Conservation (phyloP, 2,113 vertebrate genomes). For the Columba janthina region DNA sequence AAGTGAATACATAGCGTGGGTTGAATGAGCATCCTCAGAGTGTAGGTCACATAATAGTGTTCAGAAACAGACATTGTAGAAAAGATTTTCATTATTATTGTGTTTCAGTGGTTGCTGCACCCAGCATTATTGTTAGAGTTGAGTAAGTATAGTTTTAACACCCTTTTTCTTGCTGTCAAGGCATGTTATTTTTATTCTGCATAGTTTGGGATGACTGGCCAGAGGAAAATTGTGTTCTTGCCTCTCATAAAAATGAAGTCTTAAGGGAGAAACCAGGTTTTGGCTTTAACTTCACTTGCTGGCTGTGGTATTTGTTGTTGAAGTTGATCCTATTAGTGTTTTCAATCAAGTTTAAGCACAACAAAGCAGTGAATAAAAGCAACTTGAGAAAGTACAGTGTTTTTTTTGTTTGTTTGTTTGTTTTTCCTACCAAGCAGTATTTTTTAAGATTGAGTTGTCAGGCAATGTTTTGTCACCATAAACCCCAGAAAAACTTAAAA, state of each 20-base stretch:
- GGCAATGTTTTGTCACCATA: background rate
- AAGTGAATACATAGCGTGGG: background rate
- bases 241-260: background rate
- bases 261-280: background rate
- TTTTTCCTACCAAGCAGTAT: background rate
- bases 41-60: background rate
- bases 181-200: background rate
- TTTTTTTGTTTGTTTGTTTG: background rate
- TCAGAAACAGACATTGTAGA: background rate
- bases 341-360: background rate
- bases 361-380: background rate
- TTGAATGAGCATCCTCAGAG: background rate
- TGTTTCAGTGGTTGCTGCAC: background rate
- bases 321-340: background rate
- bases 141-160: background rate
- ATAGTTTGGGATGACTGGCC: background rate
- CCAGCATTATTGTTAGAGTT: background rate
- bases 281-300: background rate
- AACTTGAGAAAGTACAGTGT: background rate
- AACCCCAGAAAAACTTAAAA: background rate
- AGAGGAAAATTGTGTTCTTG: background rate
- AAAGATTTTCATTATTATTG: rapidly evolving
- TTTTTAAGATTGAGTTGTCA: background rate
- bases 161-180: background rate
- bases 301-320: background rate